Percentiles rank a stretch among this genome's conserved stretches.
Evolutionary conservation across 2,113 vertebrate genomes (phyloP).

Genomic region (Apteryx owenii): DNA sequence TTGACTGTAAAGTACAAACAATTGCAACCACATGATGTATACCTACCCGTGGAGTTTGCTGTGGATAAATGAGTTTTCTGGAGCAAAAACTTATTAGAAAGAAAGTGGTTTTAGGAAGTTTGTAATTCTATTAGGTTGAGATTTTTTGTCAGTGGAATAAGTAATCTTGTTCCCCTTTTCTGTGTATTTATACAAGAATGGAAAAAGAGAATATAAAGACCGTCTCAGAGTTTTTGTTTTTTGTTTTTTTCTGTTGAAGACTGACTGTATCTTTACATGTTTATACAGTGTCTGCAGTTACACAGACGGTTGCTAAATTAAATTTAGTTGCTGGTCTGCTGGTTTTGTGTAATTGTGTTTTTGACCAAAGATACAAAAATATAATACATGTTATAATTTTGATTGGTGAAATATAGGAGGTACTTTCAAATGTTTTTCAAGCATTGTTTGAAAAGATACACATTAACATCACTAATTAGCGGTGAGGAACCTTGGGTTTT

Average conservation of each 20-base stretch:
- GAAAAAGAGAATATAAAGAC: background rate
- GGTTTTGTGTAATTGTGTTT: slow-evolving; percentile 25
- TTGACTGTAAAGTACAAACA: background rate
- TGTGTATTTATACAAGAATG: background rate
- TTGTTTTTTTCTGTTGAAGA: background rate
- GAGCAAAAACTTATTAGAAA: slow-evolving; percentile 11
- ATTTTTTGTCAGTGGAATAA: slow-evolving; percentile 1
- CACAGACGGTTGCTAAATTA: slow-evolving; percentile 13
- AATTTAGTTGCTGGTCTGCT: background rate
- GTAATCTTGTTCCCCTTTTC: background rate
- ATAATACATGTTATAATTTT: slow-evolving; percentile 10
- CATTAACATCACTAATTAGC: slow-evolving; percentile 60
- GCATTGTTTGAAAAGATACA: background rate
- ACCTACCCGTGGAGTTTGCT: background rate
- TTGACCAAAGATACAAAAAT: slow-evolving; percentile 51
- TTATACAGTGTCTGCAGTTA: background rate
- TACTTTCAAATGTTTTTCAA: slow-evolving; percentile 24
- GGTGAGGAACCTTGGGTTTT: slow-evolving; percentile 37
- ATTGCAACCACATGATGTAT: background rate
- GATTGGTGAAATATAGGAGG: slow-evolving; percentile 10
- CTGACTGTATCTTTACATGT: background rate
- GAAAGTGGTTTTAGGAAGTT: slow-evolving; percentile 27
- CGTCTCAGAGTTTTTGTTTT: background rate
- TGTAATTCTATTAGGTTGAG: slow-evolving; percentile 33
- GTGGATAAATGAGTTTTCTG: background rate